These are phyloP conservation scores for Holothuria glaberrima DNA, from an alignment of 35 echinoderm and acorn worm species.

Conservation along the genomic window DNA sequence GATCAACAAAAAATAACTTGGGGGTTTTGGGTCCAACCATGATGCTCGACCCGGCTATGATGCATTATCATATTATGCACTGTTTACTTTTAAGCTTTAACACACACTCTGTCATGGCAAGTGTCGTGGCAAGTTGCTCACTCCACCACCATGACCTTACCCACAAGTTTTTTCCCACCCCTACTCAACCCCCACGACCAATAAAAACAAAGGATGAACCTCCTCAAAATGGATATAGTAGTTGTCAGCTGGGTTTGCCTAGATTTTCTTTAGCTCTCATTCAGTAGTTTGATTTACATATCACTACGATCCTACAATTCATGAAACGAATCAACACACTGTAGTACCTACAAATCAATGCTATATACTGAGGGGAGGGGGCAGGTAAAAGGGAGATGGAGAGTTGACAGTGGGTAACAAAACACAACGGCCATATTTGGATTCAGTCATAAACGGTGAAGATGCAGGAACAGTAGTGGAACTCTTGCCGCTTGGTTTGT, in stretches of 20 bases:
- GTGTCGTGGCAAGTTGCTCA: not conserved
- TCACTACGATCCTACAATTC: not conserved
- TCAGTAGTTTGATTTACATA: not conserved
- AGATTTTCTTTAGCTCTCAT: not conserved
- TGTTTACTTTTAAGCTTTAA: too few relatives aligned
- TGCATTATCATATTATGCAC: too few relatives aligned
- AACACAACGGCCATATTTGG: not conserved
- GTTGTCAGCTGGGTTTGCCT: not conserved
- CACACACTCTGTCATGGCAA: not conserved
- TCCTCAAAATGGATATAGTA: not conserved
- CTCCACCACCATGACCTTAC: not conserved
- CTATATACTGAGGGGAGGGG: constrained; percentile 14
- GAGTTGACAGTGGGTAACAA: constrained; percentile 1
- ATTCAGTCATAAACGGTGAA: constrained; percentile 1
- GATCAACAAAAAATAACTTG: too few relatives aligned
- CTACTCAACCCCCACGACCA: not conserved
- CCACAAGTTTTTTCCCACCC: not conserved
- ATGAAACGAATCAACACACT: not conserved
- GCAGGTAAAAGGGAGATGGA: not conserved
- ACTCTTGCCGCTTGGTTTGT: constrained; percentile 1
- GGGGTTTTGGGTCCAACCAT: too few relatives aligned
- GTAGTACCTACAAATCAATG: not conserved
- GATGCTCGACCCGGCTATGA: too few relatives aligned
- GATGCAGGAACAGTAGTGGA: too few relatives aligned
- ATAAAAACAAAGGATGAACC: not conserved